Base-by-base conservation (phyloP, 2,113 vertebrate genomes). In the Rana temporaria region DNA sequence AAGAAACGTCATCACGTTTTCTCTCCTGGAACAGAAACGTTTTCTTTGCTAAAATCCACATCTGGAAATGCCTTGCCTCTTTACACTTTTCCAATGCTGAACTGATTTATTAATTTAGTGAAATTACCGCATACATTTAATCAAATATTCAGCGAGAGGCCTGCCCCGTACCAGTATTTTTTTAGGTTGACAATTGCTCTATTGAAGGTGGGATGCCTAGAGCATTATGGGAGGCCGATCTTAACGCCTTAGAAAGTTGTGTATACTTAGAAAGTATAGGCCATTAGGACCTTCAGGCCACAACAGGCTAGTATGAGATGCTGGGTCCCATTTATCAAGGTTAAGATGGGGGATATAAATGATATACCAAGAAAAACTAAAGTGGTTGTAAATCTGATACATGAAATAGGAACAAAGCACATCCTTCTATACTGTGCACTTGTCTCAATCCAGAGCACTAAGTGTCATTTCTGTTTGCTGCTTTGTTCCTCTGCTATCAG, bases 81-180 rank as follows among this genome's bases (percentile, higher is more conserved):
- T 94, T 93, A 93, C 89, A 93, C 90, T 93, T 93, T 89, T 93
- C 92, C 93, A 93, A 90, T 86, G 90, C 93, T 93, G 92, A 95
- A 95, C 94, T 89, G 89, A 92, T 96, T 96, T 97, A 95, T 95
- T 94, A 93, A 94, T 94, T 92, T 93, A 90, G 88, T 88, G 88
- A 81, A 84, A 89, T 82, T 75, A 68, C 81, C 81, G 64, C 73
- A 82, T 68, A 76, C 63, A 76, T 76, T 67, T 75, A 82, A 82
- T 82, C 81, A 82, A 76, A 82, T 82, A 53, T 76, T 68, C 81
- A 68, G 72, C 3, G 59, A 42, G 62, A 60, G 62, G 59, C 57
- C 42, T 66, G 52, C 72, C 81, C 71, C 6, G 55, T 66, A 55
- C 70, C 79, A 15, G 17, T 78, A 24, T 63, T 74, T 64, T 63